Evolutionary conservation across 2,797 vertebrate species (phyloP).

Genomic region (Eupleurogrammus muticus): DNA sequence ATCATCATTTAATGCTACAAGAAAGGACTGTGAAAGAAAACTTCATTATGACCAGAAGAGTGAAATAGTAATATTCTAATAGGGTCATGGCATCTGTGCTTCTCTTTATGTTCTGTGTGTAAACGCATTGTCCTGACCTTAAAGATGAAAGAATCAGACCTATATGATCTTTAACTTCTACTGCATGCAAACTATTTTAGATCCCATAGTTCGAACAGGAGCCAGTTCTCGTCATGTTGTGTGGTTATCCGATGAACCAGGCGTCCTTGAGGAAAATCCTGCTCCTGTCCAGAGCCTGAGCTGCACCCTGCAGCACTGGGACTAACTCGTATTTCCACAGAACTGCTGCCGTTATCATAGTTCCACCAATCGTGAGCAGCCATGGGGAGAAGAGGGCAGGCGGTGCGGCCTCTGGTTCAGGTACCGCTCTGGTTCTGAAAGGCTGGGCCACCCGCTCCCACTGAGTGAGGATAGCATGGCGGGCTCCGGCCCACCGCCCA

Average conservation of each 20-base stretch:
- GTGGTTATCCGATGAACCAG: slow-evolving; percentile 8
- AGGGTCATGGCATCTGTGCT: no score
- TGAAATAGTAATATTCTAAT: no score
- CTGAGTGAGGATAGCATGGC: slow-evolving; percentile 86
- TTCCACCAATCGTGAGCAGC: slow-evolving; percentile 67
- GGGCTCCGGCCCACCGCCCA: slow-evolving; percentile 87
- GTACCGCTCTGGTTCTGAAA: slow-evolving; percentile 80
- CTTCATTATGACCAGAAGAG: no score
- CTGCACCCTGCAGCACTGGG: slow-evolving; percentile 11
- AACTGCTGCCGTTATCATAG: slow-evolving; percentile 66
- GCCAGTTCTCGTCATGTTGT: background rate
- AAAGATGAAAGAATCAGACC: background rate
- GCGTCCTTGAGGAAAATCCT: slow-evolving; percentile 18
- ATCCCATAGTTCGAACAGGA: background rate
- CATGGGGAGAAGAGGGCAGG: slow-evolving; percentile 21
- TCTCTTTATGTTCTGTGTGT: no score
- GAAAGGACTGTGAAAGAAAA: no score
- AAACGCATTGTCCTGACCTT: no score
- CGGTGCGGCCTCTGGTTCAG: slow-evolving; percentile 16
- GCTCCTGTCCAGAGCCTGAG: slow-evolving; percentile 22
- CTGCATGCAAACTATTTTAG: background rate
- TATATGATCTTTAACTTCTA: background rate
- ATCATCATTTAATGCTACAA: no score
- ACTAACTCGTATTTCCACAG: slow-evolving; percentile 33
- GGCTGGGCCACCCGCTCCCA: slow-evolving; percentile 85